These are phyloP conservation scores for Pyrgilauda ruficollis DNA, from an alignment of 2,113 vertebrate genomes.

Conservation along the genomic window DNA sequence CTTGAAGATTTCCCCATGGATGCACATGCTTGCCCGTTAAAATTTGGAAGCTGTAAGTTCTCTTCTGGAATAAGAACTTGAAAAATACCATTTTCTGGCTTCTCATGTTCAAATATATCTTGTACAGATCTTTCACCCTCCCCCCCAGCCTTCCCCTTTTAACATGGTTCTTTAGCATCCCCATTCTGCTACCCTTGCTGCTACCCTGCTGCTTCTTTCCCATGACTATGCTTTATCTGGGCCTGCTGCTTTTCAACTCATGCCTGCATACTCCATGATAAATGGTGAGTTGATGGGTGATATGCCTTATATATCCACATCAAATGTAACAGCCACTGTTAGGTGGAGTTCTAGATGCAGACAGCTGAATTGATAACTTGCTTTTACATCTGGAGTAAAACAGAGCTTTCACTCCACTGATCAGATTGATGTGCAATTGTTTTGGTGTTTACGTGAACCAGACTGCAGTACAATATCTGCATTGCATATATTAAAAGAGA, in stretches of 20 bases:
- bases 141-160: neutral
- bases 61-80: neutral
- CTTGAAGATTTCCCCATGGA: constrained; percentile 99
- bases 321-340: neutral
- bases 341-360: neutral
- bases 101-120: neutral
- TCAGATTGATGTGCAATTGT: neutral
- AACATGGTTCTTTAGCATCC: neutral
- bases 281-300: neutral
- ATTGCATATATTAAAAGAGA: neutral
- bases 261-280: neutral
- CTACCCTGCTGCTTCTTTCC: neutral
- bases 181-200: neutral
- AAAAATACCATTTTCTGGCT: neutral
- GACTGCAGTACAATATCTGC: neutral
- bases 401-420: neutral
- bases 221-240: neutral
- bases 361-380: neutral
- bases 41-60: constrained; percentile 98
- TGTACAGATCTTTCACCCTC: neutral
- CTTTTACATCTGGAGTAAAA: neutral
- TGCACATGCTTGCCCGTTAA: constrained; percentile 93
- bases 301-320: neutral
- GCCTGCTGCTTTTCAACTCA: neutral
- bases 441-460: neutral